Conservation (phyloP, 2,113 vertebrate genomes). For the Urocitellus parryii region DNA sequence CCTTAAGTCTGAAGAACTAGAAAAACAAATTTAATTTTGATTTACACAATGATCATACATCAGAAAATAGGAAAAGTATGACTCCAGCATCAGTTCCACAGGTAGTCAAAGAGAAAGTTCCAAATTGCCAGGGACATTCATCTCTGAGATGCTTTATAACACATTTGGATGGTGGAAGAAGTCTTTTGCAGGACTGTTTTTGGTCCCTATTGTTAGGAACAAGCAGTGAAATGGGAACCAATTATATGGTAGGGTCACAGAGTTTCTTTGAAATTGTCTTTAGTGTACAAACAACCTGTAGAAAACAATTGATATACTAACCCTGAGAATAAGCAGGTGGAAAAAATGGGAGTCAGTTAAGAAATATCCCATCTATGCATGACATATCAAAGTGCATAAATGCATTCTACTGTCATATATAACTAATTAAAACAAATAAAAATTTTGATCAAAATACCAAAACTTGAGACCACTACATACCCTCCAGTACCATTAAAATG, state of each 20-base stretch:
- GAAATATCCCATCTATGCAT: no score
- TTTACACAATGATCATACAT: not conserved
- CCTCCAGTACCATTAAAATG: not conserved
- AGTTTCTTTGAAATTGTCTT: no score
- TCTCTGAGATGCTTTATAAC: not conserved
- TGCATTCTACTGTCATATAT: no score
- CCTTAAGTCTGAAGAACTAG: not conserved
- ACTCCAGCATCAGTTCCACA: not conserved
- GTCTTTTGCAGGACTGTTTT: not conserved
- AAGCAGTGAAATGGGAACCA: no score
- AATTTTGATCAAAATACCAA: not conserved
- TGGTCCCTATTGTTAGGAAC: not conserved
- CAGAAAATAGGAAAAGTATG: not conserved
- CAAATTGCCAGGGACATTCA: not conserved
- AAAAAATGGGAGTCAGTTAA: no score
- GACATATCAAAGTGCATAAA: no score
- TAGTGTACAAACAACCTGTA: no score
- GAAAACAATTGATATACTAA: no score
- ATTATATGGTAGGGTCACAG: no score
- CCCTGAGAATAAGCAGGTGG: no score
- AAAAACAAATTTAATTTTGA: not conserved
- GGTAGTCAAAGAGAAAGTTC: not conserved
- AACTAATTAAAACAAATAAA: no score
- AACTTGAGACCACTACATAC: fast-evolving
- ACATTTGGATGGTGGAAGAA: not conserved